Percentiles rank a stretch among this genome's conserved stretches.
Conservation (phyloP, 2,888 invertebrate species). For the Tiliacea aurago region DNA sequence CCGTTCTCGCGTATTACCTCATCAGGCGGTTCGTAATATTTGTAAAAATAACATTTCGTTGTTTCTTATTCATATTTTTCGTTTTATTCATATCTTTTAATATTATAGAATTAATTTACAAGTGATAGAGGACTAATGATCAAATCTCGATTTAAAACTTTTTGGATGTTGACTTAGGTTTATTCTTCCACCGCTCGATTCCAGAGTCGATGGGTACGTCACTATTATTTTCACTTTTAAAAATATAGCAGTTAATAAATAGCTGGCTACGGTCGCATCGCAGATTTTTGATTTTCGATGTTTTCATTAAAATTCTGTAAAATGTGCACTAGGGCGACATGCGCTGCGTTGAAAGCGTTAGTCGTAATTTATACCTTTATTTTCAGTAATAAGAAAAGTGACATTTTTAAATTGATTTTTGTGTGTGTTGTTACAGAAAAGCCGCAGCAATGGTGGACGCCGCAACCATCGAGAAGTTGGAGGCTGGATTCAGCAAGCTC, state of each 20-base stretch:
- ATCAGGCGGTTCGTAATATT: conserved; percentile 88
- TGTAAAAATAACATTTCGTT: conserved; percentile 54
- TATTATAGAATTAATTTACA: not conserved
- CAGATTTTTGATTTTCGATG: conserved; percentile 30
- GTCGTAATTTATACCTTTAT: conserved; percentile 60
- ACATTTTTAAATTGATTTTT: conserved; percentile 41
- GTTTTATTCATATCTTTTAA: conserved; percentile 3
- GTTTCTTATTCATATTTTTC: conserved; percentile 19
- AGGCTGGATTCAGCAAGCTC: conserved; percentile 97
- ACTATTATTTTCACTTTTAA: conserved; percentile 74
- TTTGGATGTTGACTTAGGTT: conserved; percentile 67
- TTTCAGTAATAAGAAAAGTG: conserved; percentile 33
- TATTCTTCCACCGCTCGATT: conserved; percentile 72
- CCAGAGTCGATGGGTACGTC: conserved; percentile 76
- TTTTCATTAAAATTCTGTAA: conserved; percentile 60
- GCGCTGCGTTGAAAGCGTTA: conserved; percentile 88
- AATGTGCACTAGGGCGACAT: conserved; percentile 88
- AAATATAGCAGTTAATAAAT: conserved; percentile 53
- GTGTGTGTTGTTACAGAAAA: conserved; percentile 90
- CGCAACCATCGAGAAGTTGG: conserved; percentile 97
- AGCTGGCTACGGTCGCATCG: conserved; percentile 42
- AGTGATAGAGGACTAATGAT: conserved; percentile 16
- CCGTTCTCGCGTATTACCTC: conserved; percentile 89
- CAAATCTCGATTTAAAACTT: conserved; percentile 45
- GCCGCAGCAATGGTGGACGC: conserved; percentile 97